These are phyloP conservation scores for Hybos culiciformis DNA, from an alignment of 2,888 invertebrate species.

Conservation along the genomic window DNA sequence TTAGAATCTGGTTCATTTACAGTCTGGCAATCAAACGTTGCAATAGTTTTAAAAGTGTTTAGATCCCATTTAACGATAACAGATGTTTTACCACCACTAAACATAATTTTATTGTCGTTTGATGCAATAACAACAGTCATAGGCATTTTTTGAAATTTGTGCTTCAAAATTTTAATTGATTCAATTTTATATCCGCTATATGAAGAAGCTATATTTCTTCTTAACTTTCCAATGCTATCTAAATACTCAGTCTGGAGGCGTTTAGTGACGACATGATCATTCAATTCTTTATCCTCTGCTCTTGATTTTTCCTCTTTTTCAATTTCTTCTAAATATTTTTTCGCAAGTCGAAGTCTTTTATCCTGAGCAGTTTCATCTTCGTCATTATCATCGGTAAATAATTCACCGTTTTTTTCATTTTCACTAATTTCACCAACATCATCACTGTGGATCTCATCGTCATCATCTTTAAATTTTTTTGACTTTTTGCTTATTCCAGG, in stretches of 20 bases:
- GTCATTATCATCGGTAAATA: constrained; percentile 27
- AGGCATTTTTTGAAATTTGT: constrained; percentile 63
- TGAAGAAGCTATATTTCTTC: constrained; percentile 56
- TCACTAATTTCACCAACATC: constrained; percentile 26
- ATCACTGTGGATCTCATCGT: constrained; percentile 45
- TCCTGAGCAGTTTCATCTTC: constrained; percentile 71
- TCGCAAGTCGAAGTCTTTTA: constrained; percentile 77
- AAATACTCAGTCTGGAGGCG: constrained; percentile 73
- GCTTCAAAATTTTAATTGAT: constrained; percentile 44
- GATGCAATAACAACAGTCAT: constrained; percentile 72
- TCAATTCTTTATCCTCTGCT: constrained; percentile 48
- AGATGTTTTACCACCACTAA: constrained; percentile 79
- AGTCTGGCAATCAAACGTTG: constrained; percentile 33
- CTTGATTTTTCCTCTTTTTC: constrained; percentile 64
- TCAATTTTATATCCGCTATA: constrained; percentile 36
- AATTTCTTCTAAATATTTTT: constrained; percentile 77
- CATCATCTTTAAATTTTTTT: constrained; percentile 45
- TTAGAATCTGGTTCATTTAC: constrained; percentile 32
- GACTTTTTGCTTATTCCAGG: constrained; percentile 12
- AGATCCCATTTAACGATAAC: constrained; percentile 75
- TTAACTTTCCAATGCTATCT: constrained; percentile 70
- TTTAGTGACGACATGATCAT: constrained; percentile 42
- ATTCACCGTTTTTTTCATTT: constrained; percentile 13
- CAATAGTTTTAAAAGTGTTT: constrained; percentile 47
- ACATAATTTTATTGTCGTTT: constrained; percentile 55